Base-by-base conservation (phyloP, 2,797 vertebrate species). In the Parotocinclus haroldoi region DNA sequence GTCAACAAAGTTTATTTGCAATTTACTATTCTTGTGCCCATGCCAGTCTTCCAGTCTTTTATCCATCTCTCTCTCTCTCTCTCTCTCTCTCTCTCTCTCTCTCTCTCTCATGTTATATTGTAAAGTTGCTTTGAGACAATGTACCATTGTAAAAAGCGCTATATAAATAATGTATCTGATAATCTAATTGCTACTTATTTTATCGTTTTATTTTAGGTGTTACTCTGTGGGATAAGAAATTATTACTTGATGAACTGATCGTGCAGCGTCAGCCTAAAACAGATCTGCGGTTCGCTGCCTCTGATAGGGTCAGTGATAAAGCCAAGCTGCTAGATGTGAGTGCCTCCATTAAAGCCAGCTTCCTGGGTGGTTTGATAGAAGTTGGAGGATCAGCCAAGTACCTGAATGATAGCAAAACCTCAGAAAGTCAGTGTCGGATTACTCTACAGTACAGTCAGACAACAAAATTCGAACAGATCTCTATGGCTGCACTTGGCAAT, bases 381-480 rank as follows among this genome's bases (percentile, higher is more conserved):
- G 78, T 75, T 12, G 57, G n/a, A 45, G 72, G 78, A 14, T 75
- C 75, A 53, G 75, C 70, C 6, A 72, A 66, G n/a, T 79, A 58
- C 45, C 17, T 76, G n/a, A 37, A 11, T 10, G 66, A 72, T 39
- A 58, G 48, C 13, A 79, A 65, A 12, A 10, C 58, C 16, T 77
- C 78, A n/a, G 10, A 13, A 18, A 56, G 8, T 6, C 76, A 79
- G 56, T 54, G 58, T 9, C 63, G 76, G 36, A 58, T 77, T n/a
- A 77, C 71, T 5, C 39, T 79, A 64, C 44, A n/a, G 37, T 79
- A 65, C 66, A 65, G 66, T 5, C 65, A 75, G 38, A 72, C 42
- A 5, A 55, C 71, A 0, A 75, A 58, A 53, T 69, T 51, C 9
- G 63, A 51, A 6, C 61, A 72, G 40, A 58, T 77, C 19, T 71